Percentiles rank a stretch among this genome's conserved stretches.
Conservation (phyloP, 2,888 invertebrate species). For the Cryptocheilus praepositus region DNA sequence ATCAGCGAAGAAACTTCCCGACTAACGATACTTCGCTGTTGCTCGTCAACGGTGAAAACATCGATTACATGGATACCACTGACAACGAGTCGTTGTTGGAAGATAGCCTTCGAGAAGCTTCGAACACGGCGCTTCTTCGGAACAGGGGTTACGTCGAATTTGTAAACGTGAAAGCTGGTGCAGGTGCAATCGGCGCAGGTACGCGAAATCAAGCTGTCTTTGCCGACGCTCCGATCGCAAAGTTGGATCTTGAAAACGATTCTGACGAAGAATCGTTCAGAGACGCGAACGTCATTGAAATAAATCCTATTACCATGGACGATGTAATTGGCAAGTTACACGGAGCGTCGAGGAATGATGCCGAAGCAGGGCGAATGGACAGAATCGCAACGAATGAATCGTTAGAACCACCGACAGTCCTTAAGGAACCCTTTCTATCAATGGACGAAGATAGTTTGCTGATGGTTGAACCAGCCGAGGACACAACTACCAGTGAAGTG, state of each 20-base stretch:
- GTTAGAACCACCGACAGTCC: slow-evolving; percentile 34
- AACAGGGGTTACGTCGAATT: slow-evolving; percentile 84
- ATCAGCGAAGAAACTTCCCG: slow-evolving; percentile 43
- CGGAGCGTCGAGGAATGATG: background rate
- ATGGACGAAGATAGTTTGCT: slow-evolving; percentile 80
- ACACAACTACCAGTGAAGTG: slow-evolving; percentile 77
- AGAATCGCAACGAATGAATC: no score
- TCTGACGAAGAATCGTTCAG: slow-evolving; percentile 61
- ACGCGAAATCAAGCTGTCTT: slow-evolving; percentile 9
- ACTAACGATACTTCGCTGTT: slow-evolving; percentile 68
- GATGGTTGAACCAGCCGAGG: slow-evolving; percentile 78
- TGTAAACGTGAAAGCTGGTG: slow-evolving; percentile 74
- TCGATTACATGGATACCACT: slow-evolving; percentile 88
- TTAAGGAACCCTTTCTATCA: slow-evolving; percentile 63
- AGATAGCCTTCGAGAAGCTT: slow-evolving; percentile 78
- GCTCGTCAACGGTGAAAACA: slow-evolving; percentile 83
- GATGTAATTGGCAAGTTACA: slow-evolving; percentile 65
- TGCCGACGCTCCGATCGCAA: slow-evolving; percentile 66
- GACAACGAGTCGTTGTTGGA: slow-evolving; percentile 87
- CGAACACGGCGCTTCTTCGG: slow-evolving; percentile 76
- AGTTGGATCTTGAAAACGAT: slow-evolving; percentile 65
- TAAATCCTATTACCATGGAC: slow-evolving; percentile 69
- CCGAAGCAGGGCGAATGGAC: no score
- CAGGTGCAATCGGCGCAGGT: background rate
- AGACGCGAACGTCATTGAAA: slow-evolving; percentile 66